Percentiles rank a stretch among this genome's conserved stretches.
phyloP scores from a whole-genome alignment of 2,113 vertebrate genomes.

The Spizaetus ornatus region DNA sequence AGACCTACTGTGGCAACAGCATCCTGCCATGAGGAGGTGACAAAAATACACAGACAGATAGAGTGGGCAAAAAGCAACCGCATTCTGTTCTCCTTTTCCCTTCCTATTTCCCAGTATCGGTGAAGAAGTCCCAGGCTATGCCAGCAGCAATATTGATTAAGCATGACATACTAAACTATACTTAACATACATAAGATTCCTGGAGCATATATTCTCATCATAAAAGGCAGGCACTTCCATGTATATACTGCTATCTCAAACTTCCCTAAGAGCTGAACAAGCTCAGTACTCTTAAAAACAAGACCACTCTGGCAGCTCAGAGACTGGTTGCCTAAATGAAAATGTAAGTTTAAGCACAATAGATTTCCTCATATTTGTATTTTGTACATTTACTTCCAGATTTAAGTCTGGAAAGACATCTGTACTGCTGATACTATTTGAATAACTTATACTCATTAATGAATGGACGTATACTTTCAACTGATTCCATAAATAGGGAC shows the following conservation, averaged over 20 bases:
- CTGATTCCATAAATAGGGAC: not conserved
- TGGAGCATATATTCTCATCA: not conserved
- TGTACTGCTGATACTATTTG: not conserved
- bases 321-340: not conserved
- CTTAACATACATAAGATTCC: not conserved
- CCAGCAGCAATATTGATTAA: not conserved
- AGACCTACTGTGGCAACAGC: not conserved
- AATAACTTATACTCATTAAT: not conserved
- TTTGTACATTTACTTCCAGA: not conserved
- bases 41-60: not conserved
- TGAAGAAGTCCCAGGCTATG: not conserved
- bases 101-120: not conserved
- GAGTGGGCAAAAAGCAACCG: not conserved
- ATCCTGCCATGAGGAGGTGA: not conserved
- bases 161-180: not conserved
- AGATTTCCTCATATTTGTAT: not conserved
- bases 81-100: rapidly evolving
- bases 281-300: not conserved
- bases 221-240: not conserved
- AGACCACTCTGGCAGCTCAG: not conserved
- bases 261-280: not conserved
- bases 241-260: not conserved
- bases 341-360: not conserved
- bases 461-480: not conserved
- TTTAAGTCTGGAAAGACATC: not conserved